Evolutionary conservation across 2,888 invertebrate genomes (phyloP).

Genomic region (Fissipunctia ypsillon): DNA sequence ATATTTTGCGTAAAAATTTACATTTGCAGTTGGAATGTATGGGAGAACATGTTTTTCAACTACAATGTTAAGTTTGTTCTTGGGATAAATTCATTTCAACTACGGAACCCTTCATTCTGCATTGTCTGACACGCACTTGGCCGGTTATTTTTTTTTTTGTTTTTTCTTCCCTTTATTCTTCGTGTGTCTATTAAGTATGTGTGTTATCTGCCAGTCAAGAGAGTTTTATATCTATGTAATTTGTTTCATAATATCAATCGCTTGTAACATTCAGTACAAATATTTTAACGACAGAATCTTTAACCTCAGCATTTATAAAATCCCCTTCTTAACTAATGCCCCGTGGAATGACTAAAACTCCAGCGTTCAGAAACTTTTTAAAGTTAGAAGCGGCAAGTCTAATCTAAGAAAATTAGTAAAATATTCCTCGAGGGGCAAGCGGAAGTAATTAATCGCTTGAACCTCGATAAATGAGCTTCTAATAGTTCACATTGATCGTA

Average conservation of each 20-base stretch:
- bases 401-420: conserved; percentile 53
- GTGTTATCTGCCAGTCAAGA: background rate
- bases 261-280: background rate
- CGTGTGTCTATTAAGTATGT: background rate
- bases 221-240: background rate
- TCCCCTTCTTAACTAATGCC: conserved; percentile 21
- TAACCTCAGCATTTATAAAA: background rate
- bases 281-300: background rate
- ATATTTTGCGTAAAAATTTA: no score
- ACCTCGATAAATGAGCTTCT: conserved; percentile 55
- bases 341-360: conserved; percentile 26
- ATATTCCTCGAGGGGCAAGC: conserved; percentile 40
- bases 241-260: background rate
- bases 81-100: no score
- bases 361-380: conserved; percentile 14
- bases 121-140: no score
- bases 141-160: no score
- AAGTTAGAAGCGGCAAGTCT: conserved; percentile 25
- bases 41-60: no score
- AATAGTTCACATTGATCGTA: conserved; percentile 53
- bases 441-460: conserved; percentile 52
- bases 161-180: background rate
- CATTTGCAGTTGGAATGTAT: no score
- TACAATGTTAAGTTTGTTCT: no score
- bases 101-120: no score